Evolutionary conservation across 2,113 vertebrate species (phyloP).

Genomic region (Gopherus flavomarginatus): DNA sequence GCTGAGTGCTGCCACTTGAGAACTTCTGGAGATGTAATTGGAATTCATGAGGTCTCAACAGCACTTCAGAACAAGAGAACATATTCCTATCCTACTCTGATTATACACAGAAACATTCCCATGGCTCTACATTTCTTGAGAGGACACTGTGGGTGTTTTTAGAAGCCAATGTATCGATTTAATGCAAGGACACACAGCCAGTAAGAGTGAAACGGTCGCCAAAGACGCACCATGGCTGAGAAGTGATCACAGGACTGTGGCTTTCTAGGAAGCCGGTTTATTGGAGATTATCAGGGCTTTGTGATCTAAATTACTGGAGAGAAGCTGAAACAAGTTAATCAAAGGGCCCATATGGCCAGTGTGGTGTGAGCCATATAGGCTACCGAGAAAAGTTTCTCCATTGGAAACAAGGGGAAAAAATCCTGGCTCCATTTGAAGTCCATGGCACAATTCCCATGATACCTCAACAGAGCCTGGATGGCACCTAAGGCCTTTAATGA

Average conservation of each 20-base stretch:
- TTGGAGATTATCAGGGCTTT: not conserved
- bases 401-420: too few relatives aligned
- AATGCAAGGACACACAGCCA: rapidly evolving
- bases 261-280: not conserved
- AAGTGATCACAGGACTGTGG: not conserved
- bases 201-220: rapidly evolving
- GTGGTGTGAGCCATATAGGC: too few relatives aligned
- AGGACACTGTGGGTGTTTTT: not conserved
- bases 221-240: not conserved
- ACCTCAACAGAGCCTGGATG: too few relatives aligned
- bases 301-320: not conserved
- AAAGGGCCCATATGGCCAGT: not conserved
- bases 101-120: not conserved
- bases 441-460: too few relatives aligned
- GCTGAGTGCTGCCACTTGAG: not conserved
- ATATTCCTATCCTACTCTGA: not conserved
- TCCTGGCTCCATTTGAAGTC: too few relatives aligned
- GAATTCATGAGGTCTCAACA: not conserved
- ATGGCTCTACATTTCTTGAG: too few relatives aligned
- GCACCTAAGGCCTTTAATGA: too few relatives aligned
- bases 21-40: not conserved
- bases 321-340: conserved; percentile 39
- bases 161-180: not conserved
- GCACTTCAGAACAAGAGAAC: not conserved
- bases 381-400: too few relatives aligned